A percentile compares a stretch with the other conserved stretches of the same genome.
Evolutionary conservation across 2,797 vertebrate species (phyloP).

Genomic region (Esox lucius): DNA sequence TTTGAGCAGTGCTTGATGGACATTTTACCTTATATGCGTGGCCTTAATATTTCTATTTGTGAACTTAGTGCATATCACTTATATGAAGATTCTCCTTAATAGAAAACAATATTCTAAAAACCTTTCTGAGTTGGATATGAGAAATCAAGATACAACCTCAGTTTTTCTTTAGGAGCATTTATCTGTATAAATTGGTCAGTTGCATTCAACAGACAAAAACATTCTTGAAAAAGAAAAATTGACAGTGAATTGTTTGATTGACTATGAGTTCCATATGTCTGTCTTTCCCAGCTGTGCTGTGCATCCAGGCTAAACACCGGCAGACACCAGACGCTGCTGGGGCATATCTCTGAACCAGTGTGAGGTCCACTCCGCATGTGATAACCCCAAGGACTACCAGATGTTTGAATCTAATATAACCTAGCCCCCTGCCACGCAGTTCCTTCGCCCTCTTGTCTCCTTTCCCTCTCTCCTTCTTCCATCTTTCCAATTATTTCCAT

Average conservation of each 20-base stretch:
- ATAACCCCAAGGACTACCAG: constrained; percentile 32
- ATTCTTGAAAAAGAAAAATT: background rate
- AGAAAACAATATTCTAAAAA: too few relatives aligned
- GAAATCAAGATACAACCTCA: background rate
- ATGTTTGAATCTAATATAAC: constrained; percentile 44
- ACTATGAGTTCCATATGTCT: background rate
- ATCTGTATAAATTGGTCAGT: background rate
- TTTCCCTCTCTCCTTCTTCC: background rate
- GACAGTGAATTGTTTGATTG: background rate
- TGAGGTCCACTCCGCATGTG: constrained; percentile 29
- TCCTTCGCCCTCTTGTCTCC: constrained; percentile 28
- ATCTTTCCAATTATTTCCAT: background rate
- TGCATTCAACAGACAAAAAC: background rate
- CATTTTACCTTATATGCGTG: too few relatives aligned
- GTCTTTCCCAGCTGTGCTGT: background rate
- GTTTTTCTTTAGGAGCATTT: background rate
- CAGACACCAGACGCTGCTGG: background rate
- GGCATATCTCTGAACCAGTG: constrained; percentile 21
- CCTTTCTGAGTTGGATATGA: too few relatives aligned
- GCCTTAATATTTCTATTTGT: too few relatives aligned
- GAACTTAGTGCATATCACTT: too few relatives aligned
- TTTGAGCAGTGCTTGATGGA: background rate
- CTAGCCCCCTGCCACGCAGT: constrained; percentile 40
- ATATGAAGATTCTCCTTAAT: too few relatives aligned
- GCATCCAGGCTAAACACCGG: background rate